phyloP scores from a whole-genome alignment of 2,113 vertebrate genomes.

The Cyphomyrus discorhynchus region DNA sequence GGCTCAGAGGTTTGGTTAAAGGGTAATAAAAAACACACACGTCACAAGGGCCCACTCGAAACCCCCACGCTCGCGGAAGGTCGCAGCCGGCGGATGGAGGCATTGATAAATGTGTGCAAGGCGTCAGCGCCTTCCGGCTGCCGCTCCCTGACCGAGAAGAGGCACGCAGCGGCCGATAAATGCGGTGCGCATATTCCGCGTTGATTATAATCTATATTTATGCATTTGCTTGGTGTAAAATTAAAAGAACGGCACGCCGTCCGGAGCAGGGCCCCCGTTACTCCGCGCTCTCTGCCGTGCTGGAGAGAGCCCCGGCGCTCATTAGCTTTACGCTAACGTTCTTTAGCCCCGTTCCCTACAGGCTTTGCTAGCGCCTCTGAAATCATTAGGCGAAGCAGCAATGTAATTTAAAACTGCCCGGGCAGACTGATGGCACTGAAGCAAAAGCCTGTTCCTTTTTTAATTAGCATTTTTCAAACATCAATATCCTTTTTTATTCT shows the following conservation, averaged over 20 bases:
- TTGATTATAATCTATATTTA: slow-evolving; percentile 8
- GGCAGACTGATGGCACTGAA: slow-evolving; percentile 25
- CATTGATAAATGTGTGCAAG: slow-evolving; percentile 5
- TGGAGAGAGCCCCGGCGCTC: slow-evolving; percentile 21
- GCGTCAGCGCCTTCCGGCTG: neutral
- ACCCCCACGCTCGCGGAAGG: neutral
- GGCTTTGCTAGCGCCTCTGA: slow-evolving; percentile 22
- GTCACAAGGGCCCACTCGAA: neutral
- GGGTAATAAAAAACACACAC: neutral
- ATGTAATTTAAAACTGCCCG: slow-evolving; percentile 30
- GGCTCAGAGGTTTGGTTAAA: neutral
- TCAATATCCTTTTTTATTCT: slow-evolving; percentile 28
- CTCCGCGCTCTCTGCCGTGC: neutral
- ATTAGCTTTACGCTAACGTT: slow-evolving; percentile 22
- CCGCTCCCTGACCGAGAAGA: neutral
- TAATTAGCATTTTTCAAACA: slow-evolving; percentile 37
- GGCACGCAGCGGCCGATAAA: neutral
- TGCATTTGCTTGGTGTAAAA: slow-evolving; percentile 3
- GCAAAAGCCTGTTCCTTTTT: slow-evolving; percentile 25
- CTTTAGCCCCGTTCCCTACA: slow-evolving; percentile 20
- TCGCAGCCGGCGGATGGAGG: neutral
- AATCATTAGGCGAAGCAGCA: slow-evolving; percentile 26
- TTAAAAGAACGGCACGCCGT: slow-evolving; percentile 19
- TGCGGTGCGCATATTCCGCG: neutral
- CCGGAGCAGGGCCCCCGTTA: slow-evolving; percentile 13